phyloP scores from a whole-genome alignment of 2,113 vertebrate genomes.

The Silurus meridionalis region DNA sequence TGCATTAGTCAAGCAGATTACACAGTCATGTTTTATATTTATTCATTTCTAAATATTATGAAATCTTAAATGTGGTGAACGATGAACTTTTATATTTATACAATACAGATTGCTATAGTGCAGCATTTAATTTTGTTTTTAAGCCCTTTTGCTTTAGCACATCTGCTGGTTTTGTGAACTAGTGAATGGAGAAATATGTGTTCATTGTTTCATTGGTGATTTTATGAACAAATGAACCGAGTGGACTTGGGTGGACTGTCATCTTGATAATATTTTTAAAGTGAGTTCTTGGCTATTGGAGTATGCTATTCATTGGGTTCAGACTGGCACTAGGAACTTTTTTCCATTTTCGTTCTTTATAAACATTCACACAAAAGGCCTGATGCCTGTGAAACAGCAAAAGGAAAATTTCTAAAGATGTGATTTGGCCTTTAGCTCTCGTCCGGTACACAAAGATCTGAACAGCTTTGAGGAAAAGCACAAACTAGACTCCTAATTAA shows the following conservation, averaged over 20 bases:
- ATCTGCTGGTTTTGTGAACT: not conserved
- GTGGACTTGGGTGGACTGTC: not conserved
- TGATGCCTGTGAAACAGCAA: conserved; percentile 36
- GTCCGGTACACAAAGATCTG: conserved; percentile 11
- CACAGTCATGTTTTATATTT: too few species aligned
- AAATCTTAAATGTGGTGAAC: too few species aligned
- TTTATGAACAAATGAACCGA: not conserved
- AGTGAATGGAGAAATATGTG: not conserved
- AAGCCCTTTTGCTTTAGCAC: not conserved
- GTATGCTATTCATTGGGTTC: conserved; percentile 52
- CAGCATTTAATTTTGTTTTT: too few species aligned
- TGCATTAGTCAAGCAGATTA: too few species aligned
- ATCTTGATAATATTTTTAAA: conserved; percentile 44
- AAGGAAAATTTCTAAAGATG: conserved; percentile 43
- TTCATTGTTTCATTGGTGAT: not conserved
- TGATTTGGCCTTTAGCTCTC: conserved; percentile 14
- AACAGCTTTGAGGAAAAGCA: not conserved
- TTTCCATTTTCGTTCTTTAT: conserved; percentile 33
- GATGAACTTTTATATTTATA: too few species aligned
- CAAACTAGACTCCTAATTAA: not conserved
- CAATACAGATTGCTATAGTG: too few species aligned
- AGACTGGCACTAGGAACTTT: conserved; percentile 49
- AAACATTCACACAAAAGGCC: conserved; percentile 49
- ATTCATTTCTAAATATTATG: too few species aligned
- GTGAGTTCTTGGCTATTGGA: conserved; percentile 40